Conservation (phyloP, 2,888 invertebrate genomes). For the Dexiosoma caninum region DNA sequence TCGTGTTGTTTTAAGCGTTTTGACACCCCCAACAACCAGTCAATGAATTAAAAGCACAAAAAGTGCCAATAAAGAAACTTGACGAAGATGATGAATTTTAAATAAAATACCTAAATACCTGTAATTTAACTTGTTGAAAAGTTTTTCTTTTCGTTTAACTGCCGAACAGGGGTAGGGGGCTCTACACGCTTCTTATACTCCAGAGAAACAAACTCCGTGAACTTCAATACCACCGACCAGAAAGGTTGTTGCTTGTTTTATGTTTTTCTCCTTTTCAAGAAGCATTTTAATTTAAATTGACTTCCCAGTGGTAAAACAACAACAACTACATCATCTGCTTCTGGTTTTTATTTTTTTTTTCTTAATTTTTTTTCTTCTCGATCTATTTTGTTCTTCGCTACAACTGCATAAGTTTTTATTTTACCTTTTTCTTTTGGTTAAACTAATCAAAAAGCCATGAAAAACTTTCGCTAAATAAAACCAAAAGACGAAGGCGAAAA, state of each 20-base stretch:
- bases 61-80: constrained; percentile 30
- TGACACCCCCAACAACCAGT: constrained; percentile 51
- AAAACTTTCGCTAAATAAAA: constrained; percentile 68
- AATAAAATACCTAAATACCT: constrained; percentile 76
- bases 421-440: constrained; percentile 64
- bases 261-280: constrained; percentile 28
- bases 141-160: constrained; percentile 2
- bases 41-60: constrained; percentile 36
- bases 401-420: constrained; percentile 65
- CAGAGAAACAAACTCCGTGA: constrained; percentile 60
- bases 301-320: constrained; percentile 61
- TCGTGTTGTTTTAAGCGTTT: constrained; percentile 63
- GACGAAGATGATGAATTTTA: constrained; percentile 66
- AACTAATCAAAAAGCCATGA: constrained; percentile 72
- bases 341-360: constrained; percentile 10
- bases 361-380: too few relatives aligned
- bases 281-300: constrained; percentile 67
- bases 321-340: constrained; percentile 59
- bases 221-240: constrained; percentile 52
- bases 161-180: background rate
- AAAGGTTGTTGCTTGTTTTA: constrained; percentile 48
- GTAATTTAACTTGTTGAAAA: constrained; percentile 73
- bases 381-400: background rate
- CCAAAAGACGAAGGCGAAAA: background rate
- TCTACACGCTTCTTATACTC: constrained; percentile 17